Conservation (phyloP, 1,140 invertebrate genomes). For the Prorops nasuta region DNA sequence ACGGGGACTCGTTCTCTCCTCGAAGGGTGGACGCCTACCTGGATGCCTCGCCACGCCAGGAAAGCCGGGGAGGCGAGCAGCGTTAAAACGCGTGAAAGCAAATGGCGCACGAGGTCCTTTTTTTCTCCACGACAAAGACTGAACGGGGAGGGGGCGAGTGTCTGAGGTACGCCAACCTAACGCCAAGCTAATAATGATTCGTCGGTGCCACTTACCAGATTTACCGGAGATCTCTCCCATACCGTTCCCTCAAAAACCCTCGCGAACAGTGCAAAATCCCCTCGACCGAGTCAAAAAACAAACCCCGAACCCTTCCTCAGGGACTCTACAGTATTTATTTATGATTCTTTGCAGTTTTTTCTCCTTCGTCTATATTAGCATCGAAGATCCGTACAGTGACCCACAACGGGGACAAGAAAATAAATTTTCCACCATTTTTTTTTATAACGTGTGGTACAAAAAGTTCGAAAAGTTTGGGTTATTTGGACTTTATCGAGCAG, state of each 20-base stretch:
- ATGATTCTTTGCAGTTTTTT: no score
- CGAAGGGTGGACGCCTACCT: conserved; percentile 6
- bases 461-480: no score
- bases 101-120: conserved; percentile 27
- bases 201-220: not conserved
- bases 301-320: not conserved
- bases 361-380: no score
- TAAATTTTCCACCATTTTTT: no score
- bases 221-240: conserved; percentile 8
- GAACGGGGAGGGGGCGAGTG: not conserved
- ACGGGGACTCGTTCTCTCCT: not conserved
- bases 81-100: conserved; percentile 35
- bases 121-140: conserved; percentile 8
- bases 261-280: no score
- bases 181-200: conserved; percentile 2
- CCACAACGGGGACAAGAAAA: no score
- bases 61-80: not conserved
- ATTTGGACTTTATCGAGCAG: no score
- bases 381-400: no score
- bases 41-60: conserved; percentile 2
- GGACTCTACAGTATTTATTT: no score
- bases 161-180: not conserved
- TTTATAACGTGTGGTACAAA: no score
- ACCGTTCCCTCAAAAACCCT: no score
- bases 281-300: no score